These are phyloP conservation scores for Neoarius graeffei DNA, from an alignment of 2,113 vertebrate genomes.

Conservation along the genomic window DNA sequence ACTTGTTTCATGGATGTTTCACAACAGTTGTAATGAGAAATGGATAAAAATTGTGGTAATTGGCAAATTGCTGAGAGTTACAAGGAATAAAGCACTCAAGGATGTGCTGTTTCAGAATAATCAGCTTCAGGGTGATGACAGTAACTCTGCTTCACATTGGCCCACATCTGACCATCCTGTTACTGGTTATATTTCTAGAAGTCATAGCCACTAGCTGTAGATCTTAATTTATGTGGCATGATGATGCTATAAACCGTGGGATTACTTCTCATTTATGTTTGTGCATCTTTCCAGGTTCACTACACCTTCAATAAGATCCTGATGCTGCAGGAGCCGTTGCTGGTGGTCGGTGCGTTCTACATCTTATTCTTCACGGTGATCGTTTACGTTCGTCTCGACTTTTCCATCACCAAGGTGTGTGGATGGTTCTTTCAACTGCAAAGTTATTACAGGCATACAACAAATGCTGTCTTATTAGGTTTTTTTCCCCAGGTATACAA, in stretches of 20 bases:
- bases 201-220: neutral
- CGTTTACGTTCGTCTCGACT: constrained; percentile 93
- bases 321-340: constrained; percentile 96
- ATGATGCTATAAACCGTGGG: no score
- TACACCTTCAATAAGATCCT: constrained; percentile 97
- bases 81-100: neutral
- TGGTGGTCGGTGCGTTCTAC: constrained; percentile 96
- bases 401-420: constrained; percentile 96
- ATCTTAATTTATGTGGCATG: neutral
- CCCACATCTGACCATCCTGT: neutral
- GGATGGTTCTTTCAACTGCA: neutral
- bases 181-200: no score
- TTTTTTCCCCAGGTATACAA: no score
- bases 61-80: neutral
- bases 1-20: neutral
- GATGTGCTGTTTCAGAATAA: neutral
- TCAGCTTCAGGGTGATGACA: neutral
- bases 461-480: neutral
- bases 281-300: constrained; percentile 78
- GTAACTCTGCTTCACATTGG: no score
- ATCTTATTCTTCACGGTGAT: constrained; percentile 98
- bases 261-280: neutral
- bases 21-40: neutral
- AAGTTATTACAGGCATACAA: neutral
- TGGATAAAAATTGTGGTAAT: neutral